These are phyloP conservation scores for Cyrtodaria siliqua DNA, from an alignment of 2,888 invertebrate genomes.

Conservation along the genomic window DNA sequence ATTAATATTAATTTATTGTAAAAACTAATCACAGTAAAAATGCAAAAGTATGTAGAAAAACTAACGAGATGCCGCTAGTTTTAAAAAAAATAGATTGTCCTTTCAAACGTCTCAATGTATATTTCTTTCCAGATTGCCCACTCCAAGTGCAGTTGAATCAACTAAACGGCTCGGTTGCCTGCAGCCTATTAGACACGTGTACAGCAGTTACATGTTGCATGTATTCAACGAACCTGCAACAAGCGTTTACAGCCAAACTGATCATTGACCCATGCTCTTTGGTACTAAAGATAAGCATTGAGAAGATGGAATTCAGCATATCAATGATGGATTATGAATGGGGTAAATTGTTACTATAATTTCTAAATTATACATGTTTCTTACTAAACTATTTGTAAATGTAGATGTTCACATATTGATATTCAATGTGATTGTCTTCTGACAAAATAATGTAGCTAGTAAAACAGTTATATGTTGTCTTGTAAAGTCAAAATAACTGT, in stretches of 20 bases:
- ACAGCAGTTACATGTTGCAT: conserved; percentile 37
- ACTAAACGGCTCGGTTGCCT: conserved; percentile 12
- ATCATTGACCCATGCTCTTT: conserved; percentile 30
- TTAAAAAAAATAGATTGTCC: neutral
- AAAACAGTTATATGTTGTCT: no score
- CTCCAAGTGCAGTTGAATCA: conserved; percentile 2
- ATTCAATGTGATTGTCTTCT: no score
- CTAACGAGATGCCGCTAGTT: no score
- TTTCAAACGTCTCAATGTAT: neutral
- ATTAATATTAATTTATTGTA: conserved; percentile 9
- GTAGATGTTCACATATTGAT: no score
- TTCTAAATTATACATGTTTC: no score
- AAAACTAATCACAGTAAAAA: neutral
- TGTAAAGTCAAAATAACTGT: no score
- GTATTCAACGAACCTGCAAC: conserved; percentile 17
- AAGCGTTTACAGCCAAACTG: conserved; percentile 15
- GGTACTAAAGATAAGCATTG: conserved; percentile 34
- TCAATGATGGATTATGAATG: conserved; percentile 38
- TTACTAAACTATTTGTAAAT: no score
- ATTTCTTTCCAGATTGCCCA: conserved; percentile 30
- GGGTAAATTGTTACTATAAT: conserved; percentile 43
- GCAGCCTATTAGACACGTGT: conserved; percentile 23
- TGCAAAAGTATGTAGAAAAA: no score
- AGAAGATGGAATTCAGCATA: conserved; percentile 38
- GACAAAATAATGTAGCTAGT: no score